phyloP scores from a whole-genome alignment of 2,113 vertebrate genomes.

The Grammomys dolichurus region DNA sequence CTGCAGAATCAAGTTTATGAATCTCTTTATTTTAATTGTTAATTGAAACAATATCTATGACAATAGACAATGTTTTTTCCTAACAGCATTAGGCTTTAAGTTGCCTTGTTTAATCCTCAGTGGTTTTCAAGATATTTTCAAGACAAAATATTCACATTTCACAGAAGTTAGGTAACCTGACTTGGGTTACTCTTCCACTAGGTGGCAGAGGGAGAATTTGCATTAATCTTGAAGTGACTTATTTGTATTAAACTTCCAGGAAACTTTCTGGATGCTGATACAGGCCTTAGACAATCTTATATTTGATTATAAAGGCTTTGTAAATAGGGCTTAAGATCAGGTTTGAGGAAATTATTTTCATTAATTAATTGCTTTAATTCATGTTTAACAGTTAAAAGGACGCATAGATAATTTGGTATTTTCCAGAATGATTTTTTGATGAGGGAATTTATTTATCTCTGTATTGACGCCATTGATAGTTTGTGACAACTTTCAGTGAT shows the following conservation, averaged over 20 bases:
- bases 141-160: not conserved
- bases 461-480: not conserved
- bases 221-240: not conserved
- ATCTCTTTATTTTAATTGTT: not conserved
- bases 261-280: constrained; percentile 40
- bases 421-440: not conserved
- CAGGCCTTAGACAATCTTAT: constrained; percentile 16
- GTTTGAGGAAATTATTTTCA: constrained; percentile 9
- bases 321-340: not conserved
- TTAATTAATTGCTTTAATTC: constrained; percentile 26
- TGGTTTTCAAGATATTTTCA: constrained; percentile 2
- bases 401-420: not conserved
- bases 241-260: not conserved
- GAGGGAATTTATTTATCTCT: not conserved
- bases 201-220: constrained; percentile 49
- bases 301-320: not conserved
- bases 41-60: constrained; percentile 15
- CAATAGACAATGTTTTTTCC: not conserved
- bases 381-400: not conserved
- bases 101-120: constrained; percentile 20
- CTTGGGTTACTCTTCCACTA: constrained; percentile 17
- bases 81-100: not conserved
- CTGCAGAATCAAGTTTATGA: not conserved
- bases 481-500: constrained; percentile 7
- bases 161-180: not conserved